A percentile compares a stretch with the other conserved stretches of the same genome.
Conservation (phyloP, 2,797 vertebrate species). For the Lepus townsendii region DNA sequence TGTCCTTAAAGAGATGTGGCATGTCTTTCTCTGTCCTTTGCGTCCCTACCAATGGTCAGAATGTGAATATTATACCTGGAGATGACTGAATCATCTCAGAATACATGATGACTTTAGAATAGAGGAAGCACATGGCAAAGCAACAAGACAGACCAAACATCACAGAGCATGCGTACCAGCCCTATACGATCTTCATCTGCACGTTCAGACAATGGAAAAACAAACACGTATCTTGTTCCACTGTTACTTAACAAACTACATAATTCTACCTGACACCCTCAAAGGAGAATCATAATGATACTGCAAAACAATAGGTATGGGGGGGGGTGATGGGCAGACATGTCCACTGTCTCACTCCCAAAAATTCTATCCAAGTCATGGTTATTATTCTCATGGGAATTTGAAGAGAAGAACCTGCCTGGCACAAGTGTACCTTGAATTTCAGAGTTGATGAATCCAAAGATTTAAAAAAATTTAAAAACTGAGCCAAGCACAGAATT, state of each 20-base stretch:
- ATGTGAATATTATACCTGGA: background rate
- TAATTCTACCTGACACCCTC: background rate
- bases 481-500: constrained; percentile 35
- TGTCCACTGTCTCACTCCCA: background rate
- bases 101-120: background rate
- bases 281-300: background rate
- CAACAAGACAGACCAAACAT: background rate
- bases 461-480: constrained; percentile 62
- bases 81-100: no score
- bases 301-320: background rate
- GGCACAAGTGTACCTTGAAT: background rate
- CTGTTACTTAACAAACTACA: background rate
- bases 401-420: constrained; percentile 1
- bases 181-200: background rate
- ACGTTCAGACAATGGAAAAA: background rate
- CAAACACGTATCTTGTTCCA: background rate
- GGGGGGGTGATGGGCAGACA: background rate
- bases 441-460: constrained; percentile 25
- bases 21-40: background rate
- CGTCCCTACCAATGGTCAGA: background rate
- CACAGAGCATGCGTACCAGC: background rate
- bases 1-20: background rate
- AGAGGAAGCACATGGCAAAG: background rate
- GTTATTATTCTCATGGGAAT: background rate
- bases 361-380: background rate